Conservation (phyloP, 2,888 invertebrate species). For the Nomada lathburiana region DNA sequence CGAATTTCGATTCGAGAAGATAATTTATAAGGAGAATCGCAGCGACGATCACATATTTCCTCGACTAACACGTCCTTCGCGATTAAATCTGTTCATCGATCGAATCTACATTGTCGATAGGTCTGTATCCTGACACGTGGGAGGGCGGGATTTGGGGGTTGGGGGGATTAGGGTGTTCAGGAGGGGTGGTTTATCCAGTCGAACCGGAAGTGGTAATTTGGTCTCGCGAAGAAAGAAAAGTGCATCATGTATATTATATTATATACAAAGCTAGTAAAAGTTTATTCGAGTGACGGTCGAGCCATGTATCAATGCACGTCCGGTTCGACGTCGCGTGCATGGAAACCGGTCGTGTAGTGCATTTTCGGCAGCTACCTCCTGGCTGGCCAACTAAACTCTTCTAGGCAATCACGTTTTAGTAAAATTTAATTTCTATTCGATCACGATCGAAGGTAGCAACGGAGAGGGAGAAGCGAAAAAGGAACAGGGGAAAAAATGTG, state of each 20-base stretch:
- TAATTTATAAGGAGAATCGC: too few relatives aligned
- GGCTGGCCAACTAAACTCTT: constrained; percentile 66
- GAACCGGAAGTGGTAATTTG: constrained; percentile 23
- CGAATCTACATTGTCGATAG: not conserved
- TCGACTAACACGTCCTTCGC: not conserved
- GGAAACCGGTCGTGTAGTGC: constrained; percentile 59
- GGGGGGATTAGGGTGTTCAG: too few relatives aligned
- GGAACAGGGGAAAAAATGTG: constrained; percentile 10
- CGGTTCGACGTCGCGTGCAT: constrained; percentile 51
- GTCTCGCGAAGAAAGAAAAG: not conserved
- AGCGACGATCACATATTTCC: too few relatives aligned
- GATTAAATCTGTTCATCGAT: constrained; percentile 29
- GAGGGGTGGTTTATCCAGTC: constrained; percentile 35
- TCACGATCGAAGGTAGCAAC: constrained; percentile 46
- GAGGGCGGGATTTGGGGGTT: too few relatives aligned
- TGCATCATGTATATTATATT: constrained; percentile 19
- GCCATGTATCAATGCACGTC: constrained; percentile 31
- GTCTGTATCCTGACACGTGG: too few relatives aligned
- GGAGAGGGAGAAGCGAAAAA: not conserved
- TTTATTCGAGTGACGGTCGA: not conserved
- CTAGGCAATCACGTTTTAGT: constrained; percentile 79
- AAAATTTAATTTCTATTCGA: constrained; percentile 74
- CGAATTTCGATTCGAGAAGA: too few relatives aligned
- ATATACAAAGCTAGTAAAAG: constrained; percentile 19
- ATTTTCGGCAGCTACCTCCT: constrained; percentile 63